Evolutionary conservation across 1,140 invertebrate genomes (phyloP).

Genomic region (Drosophila kikkawai): DNA sequence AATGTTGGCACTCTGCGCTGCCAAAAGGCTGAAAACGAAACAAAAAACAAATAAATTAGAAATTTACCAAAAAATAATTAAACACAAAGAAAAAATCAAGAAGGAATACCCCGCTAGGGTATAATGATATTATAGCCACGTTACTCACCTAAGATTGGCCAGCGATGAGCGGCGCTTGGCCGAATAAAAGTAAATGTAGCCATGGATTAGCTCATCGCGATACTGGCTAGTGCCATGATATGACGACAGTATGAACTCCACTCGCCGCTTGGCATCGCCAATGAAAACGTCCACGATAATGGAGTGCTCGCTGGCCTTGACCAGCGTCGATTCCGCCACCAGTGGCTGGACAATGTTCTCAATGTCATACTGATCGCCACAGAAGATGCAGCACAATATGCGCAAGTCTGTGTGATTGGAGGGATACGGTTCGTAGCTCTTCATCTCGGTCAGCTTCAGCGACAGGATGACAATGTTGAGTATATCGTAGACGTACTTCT

Average conservation of each 20-base stretch:
- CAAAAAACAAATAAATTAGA: not conserved
- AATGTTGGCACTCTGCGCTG: slow-evolving; percentile 96
- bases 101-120: not conserved
- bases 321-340: slow-evolving; percentile 94
- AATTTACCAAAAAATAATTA: not conserved
- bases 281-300: slow-evolving; percentile 96
- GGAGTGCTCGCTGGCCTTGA: slow-evolving; percentile 93
- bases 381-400: slow-evolving; percentile 98
- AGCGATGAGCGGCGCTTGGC: slow-evolving; percentile 97
- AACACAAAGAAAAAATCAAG: not conserved
- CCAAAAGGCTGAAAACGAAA: slow-evolving; percentile 91
- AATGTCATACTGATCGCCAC: slow-evolving; percentile 96
- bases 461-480: slow-evolving; percentile 83
- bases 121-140: too few relatives aligned
- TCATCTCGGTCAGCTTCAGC: slow-evolving; percentile 79
- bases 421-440: slow-evolving; percentile 82
- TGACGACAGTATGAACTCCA: slow-evolving; percentile 97
- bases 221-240: slow-evolving; percentile 97
- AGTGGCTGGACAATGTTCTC: slow-evolving; percentile 96
- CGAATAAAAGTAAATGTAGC: slow-evolving; percentile 98
- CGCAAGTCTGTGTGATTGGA: slow-evolving; percentile 86
- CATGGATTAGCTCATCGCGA: slow-evolving; percentile 96
- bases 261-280: slow-evolving; percentile 94
- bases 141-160: slow-evolving; percentile 93
- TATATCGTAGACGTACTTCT: slow-evolving; percentile 84